These are phyloP conservation scores for Herpailurus yagouaroundi DNA, from an alignment of 2,113 vertebrate genomes.

Conservation along the genomic window DNA sequence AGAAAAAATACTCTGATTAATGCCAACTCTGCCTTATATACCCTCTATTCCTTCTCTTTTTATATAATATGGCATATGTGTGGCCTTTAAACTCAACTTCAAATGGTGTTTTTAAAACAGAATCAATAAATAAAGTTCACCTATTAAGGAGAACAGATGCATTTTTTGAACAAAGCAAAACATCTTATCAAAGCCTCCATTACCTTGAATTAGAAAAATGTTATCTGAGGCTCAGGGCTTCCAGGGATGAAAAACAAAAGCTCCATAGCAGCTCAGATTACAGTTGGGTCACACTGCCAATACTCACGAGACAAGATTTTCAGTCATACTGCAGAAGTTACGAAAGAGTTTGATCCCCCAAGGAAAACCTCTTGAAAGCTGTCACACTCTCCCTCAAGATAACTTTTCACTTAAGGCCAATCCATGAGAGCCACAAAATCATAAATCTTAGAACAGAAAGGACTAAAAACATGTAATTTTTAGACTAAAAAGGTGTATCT, in stretches of 20 bases:
- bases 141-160: conserved; percentile 48
- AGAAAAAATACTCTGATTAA: conserved; percentile 40
- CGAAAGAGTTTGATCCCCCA: conserved; percentile 4
- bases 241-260: neutral
- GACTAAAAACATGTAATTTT: neutral
- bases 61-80: neutral
- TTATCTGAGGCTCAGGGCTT: conserved; percentile 4
- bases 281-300: neutral
- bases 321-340: neutral
- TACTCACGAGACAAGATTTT: neutral
- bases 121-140: conserved; percentile 37
- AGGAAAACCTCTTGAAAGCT: neutral
- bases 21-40: neutral
- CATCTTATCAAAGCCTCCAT: conserved; percentile 49
- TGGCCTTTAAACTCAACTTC: conserved; percentile 46
- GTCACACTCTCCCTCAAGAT: neutral
- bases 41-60: conserved; percentile 7
- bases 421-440: neutral
- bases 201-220: conserved; percentile 53
- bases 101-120: conserved; percentile 36
- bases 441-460: neutral
- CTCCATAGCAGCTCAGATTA: neutral
- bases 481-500: neutral
- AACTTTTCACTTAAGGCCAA: conserved; percentile 22
- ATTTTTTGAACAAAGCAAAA: conserved; percentile 51